Percentiles rank a stretch among this genome's conserved stretches.
phyloP scores from a whole-genome alignment of 1,140 invertebrate genomes.

The Drosophila nikananu region DNA sequence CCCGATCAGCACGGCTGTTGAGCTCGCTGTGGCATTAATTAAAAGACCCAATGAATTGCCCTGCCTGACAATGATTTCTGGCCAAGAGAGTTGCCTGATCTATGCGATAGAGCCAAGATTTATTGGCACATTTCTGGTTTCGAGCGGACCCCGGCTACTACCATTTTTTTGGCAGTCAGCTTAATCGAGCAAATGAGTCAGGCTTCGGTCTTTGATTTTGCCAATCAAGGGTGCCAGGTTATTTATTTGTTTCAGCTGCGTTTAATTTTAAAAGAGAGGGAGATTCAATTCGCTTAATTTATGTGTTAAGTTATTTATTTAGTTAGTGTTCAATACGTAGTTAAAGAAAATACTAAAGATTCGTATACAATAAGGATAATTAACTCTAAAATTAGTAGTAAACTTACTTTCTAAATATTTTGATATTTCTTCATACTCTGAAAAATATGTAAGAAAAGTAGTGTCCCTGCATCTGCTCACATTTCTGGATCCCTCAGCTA shows the following conservation, averaged over 20 bases:
- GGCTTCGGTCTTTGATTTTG: neutral
- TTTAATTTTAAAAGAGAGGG: neutral
- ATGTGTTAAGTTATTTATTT: neutral
- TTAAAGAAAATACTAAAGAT: neutral
- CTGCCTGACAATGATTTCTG: slow-evolving; percentile 48
- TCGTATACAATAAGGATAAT: neutral
- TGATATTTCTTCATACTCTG: too few relatives aligned
- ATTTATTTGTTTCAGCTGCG: neutral
- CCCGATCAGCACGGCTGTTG: neutral
- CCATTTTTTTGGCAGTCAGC: slow-evolving; percentile 24
- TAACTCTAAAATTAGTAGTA: neutral
- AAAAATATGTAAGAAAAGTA: neutral
- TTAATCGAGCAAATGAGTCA: slow-evolving; percentile 21
- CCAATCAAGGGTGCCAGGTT: slow-evolving; percentile 8
- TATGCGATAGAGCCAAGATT: slow-evolving; percentile 26
- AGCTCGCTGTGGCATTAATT: slow-evolving; percentile 29
- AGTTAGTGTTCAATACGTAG: neutral
- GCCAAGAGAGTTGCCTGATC: slow-evolving; percentile 25
- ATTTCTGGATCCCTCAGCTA: neutral
- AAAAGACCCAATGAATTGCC: slow-evolving; percentile 21
- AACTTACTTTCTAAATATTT: too few relatives aligned
- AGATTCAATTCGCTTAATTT: neutral
- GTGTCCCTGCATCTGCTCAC: slow-evolving; percentile 3
- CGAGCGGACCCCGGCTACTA: slow-evolving; percentile 21
- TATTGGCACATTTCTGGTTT: slow-evolving; percentile 19